Base-by-base conservation (phyloP, 2,797 vertebrate species). In the Xenentodon cancila region DNA sequence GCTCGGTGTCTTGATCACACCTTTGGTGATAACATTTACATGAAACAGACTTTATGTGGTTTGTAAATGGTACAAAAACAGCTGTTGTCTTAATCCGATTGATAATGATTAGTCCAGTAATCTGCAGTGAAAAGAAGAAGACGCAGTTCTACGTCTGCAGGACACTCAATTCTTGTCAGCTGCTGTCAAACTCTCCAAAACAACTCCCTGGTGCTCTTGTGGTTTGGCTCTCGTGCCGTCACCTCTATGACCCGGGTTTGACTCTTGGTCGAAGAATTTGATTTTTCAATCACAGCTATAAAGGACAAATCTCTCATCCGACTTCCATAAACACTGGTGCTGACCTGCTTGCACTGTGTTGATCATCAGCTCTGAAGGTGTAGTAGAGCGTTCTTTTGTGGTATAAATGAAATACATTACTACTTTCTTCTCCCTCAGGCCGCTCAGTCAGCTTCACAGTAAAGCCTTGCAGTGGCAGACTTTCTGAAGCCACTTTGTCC, bases 331-430 rank as follows among this genome's bases (percentile, higher is more conserved):
- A 0, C 4, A 1, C 2, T 22, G 3, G 2, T 16, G 37, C 81
- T 67, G 46, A 94, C 93, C 92, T 93, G 81, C 82, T 89, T 32
- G 92, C 92, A 1, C 89, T 88, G 53, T 89, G 78, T n/a, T 79
- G 89, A 59, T 98, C 95, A 11, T 98, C 95, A 0, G 98, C 95
- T 91, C 92, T 94, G 91, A 99, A 99, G 71, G 93, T 97, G 48
- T 97, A 99, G 86, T 95, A 98, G 21, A 99, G 93, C 0, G 94
- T 97, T 86, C 97, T 97, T 90, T 98, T 99, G 91, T 99, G 97
- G 88, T 97, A 98, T 52, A 99, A 96, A 71, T 98, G 97, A 73
- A 99, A 98, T 60, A 96, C 71, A 2, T 89, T 91, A 64, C 90
- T 89, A 43, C 91, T 86, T 21, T 96, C 95, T 0, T 74, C 94